These are phyloP conservation scores for Diachasma alloeum DNA, from an alignment of 1,140 invertebrate species.

Conservation along the genomic window DNA sequence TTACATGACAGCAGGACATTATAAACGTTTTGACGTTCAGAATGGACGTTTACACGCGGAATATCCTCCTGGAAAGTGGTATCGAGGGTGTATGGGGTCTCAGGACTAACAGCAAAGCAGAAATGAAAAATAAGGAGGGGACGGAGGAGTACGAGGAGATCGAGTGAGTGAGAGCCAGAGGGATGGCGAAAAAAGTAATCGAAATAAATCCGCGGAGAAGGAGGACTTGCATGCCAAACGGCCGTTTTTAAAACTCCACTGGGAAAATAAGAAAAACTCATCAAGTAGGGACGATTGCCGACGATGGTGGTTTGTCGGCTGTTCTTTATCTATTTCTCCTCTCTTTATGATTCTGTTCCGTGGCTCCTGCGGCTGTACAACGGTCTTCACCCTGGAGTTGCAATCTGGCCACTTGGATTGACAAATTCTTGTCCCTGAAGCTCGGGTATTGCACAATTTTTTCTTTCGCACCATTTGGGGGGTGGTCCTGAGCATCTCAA, in stretches of 20 bases:
- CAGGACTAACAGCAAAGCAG: not conserved
- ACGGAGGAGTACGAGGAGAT: not conserved
- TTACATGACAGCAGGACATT: conserved; percentile 3
- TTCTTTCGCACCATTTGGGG: too few relatives aligned
- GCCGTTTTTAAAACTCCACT: conserved; percentile 54
- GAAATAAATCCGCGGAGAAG: conserved; percentile 47
- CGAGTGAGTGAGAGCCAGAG: not conserved
- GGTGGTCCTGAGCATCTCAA: too few relatives aligned
- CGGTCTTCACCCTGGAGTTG: conserved; percentile 1
- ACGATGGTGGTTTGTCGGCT: conserved; percentile 5
- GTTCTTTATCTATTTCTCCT: conserved; percentile 26
- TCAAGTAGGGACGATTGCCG: conserved; percentile 54
- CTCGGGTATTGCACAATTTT: too few relatives aligned
- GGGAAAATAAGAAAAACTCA: conserved; percentile 58
- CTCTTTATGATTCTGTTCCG: conserved; percentile 30
- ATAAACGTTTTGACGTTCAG: not conserved
- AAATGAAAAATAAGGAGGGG: not conserved
- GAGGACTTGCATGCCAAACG: conserved; percentile 51
- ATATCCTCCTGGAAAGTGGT: not conserved
- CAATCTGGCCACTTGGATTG: conserved; percentile 39
- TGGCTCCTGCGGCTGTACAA: not conserved
- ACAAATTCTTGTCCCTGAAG: not conserved
- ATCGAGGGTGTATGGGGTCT: not conserved
- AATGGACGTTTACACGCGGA: not conserved
- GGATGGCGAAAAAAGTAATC: conserved; percentile 42